Evolutionary conservation across 2,888 invertebrate species (phyloP), one percentile per base, ranked within the genome.

Genomic region (Matsumyia berberina): DNA sequence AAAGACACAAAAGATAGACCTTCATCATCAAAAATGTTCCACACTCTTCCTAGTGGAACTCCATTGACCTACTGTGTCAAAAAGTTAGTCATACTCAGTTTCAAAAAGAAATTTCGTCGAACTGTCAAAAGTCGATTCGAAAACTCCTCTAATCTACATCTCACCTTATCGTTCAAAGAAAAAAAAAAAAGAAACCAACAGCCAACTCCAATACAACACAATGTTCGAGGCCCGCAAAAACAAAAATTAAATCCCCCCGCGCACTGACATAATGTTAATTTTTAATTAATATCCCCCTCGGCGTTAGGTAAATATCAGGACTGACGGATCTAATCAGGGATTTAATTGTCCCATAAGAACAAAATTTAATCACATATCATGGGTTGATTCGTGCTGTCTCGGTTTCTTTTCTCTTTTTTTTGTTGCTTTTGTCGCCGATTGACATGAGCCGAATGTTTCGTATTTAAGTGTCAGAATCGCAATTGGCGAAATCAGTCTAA

Each of bases 261-360:
- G 9, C 19, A 62, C n/a, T 11, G n/a, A 2, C 5, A 19, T 19
- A 29, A 5, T 37, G 11, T 33, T 8, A 44, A 31, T 12, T 55
- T 42, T 55, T 44, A 69, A 69, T 69, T 69, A 69, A 55, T 55
- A 55, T 19, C 53, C 31, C 29, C 55, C 35, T 49, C 11, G 64
- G 29, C 29, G 39, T 51, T 37, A 35, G 12, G 0, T 7, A 24
- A 6, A 72, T 55, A 77, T 77, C 67, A 53, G n/a, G 1, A 11
- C 15, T 11, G 35, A 46, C 8, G 9, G 60, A 70, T 78, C 70
- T 46, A 46, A 78, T 78, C 78, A 33, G 31, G 70, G 70, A 78
- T 78, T 70, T 70, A 55, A 55, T 69, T 62, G 24, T 42, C 33
- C 8, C 51, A 11, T 37, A 44, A 46, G 46, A 62, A 78, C 78